phyloP scores from a whole-genome alignment of 1,140 invertebrate genomes.

The Eubasilissa regina region DNA sequence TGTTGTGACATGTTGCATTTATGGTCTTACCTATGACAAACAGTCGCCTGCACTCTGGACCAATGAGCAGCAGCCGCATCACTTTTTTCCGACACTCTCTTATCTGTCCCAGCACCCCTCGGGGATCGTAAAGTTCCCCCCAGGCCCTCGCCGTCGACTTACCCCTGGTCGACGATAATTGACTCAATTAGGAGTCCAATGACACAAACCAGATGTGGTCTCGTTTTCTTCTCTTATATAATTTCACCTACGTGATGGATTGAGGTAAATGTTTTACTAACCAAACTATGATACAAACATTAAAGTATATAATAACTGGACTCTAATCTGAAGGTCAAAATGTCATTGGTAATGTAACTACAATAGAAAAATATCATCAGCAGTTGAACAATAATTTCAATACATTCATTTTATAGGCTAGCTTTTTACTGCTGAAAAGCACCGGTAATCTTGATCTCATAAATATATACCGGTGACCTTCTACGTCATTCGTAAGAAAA shows the following conservation, averaged over 20 bases:
- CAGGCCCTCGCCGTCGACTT: slow-evolving; percentile 18
- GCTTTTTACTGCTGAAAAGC: no score
- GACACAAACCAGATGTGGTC: slow-evolving; percentile 58
- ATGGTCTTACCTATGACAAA: slow-evolving; percentile 33
- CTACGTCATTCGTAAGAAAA: no score
- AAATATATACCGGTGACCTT: no score
- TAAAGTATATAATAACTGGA: no score
- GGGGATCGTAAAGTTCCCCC: slow-evolving; percentile 38
- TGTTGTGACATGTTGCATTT: slow-evolving; percentile 46
- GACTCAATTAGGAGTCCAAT: slow-evolving; percentile 58
- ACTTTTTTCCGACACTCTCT: slow-evolving; percentile 29
- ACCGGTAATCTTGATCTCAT: no score
- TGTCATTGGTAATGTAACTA: no score
- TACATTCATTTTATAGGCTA: no score
- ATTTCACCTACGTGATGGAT: slow-evolving; percentile 19
- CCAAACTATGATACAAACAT: neutral
- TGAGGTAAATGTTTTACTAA: slow-evolving; percentile 7
- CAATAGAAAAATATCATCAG: no score
- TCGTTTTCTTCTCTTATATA: slow-evolving; percentile 33
- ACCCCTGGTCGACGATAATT: slow-evolving; percentile 54
- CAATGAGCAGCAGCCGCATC: neutral
- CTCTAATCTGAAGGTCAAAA: no score
- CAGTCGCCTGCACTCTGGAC: neutral
- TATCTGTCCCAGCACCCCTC: slow-evolving; percentile 10
- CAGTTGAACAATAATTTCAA: no score